Base-by-base conservation (phyloP, 1,140 invertebrate genomes). In the Zelostemma sp. region DNA sequence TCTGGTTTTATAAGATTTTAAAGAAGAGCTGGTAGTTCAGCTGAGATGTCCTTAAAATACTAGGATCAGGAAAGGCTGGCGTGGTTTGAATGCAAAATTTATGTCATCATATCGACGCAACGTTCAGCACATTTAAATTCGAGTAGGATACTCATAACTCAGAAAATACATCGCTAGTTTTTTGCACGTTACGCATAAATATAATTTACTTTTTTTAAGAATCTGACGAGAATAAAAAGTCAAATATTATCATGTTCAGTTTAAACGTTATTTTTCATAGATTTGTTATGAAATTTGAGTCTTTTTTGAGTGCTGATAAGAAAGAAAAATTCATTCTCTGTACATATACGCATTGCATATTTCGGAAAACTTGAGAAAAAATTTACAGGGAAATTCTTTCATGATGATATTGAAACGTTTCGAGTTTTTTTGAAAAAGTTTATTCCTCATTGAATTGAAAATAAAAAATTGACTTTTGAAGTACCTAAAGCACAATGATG, bases 71-170 rank as follows among this genome's bases (percentile, higher is more conserved):
- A 48, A 51, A 50, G 43, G 14, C 17, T 61, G 49, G 58, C 58
- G 62, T 62, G 68, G 46, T 49, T 54, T 21, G 68, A 66, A 71
- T 71, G 33, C 58, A 28, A 50, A 71, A 71, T 71, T 65, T 64
- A 61, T 53, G 49, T 55, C 48, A 45, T 40, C 57, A 66, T 53
- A 59, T 62, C 53, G 54, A 49, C 55, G 58, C 49, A 61, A 61
- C 68, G 53, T 61, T 61, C 57, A 46, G 51, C 58, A 62, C 54
- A 68, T 68, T 58, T 58, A 53, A 68, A 68, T 62, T 51, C 49
- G 45, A 28, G 21, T 49, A 25, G 1, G 15, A 9, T 0, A 15
- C 35, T n/a, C 33, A 12, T 28, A 38, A 1, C 11, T 49, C 17
- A 14, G 50, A 61, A 50, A 58, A 61, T 57, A 51, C 57, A 61